Base-by-base conservation (phyloP, 2,888 invertebrate species). In the Theristus sp. region DNA sequence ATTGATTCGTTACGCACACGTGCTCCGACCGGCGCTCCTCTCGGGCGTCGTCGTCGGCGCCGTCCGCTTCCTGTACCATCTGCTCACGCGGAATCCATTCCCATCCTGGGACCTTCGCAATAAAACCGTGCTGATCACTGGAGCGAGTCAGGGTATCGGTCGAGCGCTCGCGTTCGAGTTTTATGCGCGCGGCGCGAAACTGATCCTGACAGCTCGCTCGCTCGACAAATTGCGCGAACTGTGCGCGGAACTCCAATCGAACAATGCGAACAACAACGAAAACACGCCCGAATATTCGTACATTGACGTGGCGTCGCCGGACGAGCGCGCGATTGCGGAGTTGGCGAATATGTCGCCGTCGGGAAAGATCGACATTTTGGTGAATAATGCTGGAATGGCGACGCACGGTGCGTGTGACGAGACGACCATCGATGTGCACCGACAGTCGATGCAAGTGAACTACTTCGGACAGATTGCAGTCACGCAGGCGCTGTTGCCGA, bases 381-480 rank as follows among this genome's bases (percentile, higher is more conserved):
- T 94, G 47, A 93, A 93, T 74, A 94, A 93, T 81, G 89, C 87
- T 52, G 94, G 94, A 0, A 81, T 91, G 60, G 77, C 78, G 67
- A 78, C 74, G 65, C 80, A 91, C 67, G 89, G 89, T 0, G 81
- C 83, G 66, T 82, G 85, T 58, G 67, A 83, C 26, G 80, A 84
- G 56, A 89, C 93, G 0, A 80, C 82, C 53, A 75, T 87, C 49
- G 84, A 87, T 72, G 87, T 93, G 17, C 85, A 89, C 75, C 80
- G 84, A 63, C 83, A 84, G 77, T 80, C 94, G 54, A 93, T 94
- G 93, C 76, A 82, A 31, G 83, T 89, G 6, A 94, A 94, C 78
- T 93, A 89, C 75, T 88, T 94, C 78, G 91, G 91, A 26, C 82
- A 89, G 65, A 82, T 90, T 60, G 86, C 86, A 49, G 75, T 93